A percentile compares a stretch with the other conserved stretches of the same genome.
Conservation (phyloP, 1,140 invertebrate genomes). For the Oreohelix idahoensis region DNA sequence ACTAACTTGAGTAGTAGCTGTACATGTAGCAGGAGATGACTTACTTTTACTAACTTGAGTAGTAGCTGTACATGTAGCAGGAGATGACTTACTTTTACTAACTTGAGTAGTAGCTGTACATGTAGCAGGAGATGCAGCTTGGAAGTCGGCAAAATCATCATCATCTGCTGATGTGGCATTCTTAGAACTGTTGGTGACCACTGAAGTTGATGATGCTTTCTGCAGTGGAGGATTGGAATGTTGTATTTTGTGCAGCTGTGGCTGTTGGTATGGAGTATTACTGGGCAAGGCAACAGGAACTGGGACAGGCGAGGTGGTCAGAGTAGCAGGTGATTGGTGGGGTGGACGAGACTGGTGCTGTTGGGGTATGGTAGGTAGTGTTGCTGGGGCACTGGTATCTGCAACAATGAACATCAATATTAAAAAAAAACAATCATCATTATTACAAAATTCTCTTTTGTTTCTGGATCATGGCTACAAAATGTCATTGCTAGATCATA, state of each 20-base stretch:
- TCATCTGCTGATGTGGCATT: conserved; percentile 39
- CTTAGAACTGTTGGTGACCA: background rate
- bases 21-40: too few species aligned
- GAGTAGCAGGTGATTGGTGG: background rate
- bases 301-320: background rate
- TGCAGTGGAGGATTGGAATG: background rate
- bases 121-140: conserved; percentile 49
- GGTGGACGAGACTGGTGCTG: conserved; percentile 14
- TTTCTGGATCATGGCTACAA: too few species aligned
- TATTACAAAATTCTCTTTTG: too few species aligned
- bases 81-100: conserved; percentile 12
- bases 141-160: conserved; percentile 68
- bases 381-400: conserved; percentile 21
- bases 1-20: too few species aligned
- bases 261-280: background rate
- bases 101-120: conserved; percentile 17
- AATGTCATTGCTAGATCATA: too few species aligned
- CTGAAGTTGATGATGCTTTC: background rate
- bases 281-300: background rate
- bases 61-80: too few species aligned
- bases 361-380: background rate
- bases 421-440: too few species aligned
- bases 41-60: too few species aligned
- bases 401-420: too few species aligned
- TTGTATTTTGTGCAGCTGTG: conserved; percentile 6